These are phyloP conservation scores for Sebastes hubbsi DNA, from an alignment of 2,797 vertebrate genomes.

Conservation along the genomic window DNA sequence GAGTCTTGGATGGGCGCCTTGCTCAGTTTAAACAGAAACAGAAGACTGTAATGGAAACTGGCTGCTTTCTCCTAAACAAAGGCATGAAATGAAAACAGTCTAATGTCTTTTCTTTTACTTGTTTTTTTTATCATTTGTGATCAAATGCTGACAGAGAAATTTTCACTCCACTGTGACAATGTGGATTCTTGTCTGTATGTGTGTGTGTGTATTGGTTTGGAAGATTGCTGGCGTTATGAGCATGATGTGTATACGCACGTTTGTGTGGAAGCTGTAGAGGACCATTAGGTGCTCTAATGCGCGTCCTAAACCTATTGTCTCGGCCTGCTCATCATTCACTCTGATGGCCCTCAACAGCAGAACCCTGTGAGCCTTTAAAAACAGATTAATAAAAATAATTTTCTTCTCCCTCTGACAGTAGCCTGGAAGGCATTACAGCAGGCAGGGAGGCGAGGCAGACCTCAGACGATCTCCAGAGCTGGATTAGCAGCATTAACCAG, in stretches of 20 bases:
- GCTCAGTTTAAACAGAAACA: conserved; percentile 64
- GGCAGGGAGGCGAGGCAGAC: neutral
- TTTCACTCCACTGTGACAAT: neutral
- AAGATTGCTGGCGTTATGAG: neutral
- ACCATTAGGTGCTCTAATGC: conserved; percentile 59
- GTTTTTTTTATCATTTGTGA: conserved; percentile 6
- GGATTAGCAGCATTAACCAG: conserved; percentile 72
- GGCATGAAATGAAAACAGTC: conserved; percentile 46
- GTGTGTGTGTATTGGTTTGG: neutral
- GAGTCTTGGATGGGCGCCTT: conserved; percentile 44
- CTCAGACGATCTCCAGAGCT: conserved; percentile 63
- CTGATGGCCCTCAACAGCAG: conserved; percentile 59
- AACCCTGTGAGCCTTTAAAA: conserved; percentile 73
- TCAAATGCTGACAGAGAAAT: conserved; percentile 23
- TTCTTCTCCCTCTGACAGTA: conserved; percentile 54
- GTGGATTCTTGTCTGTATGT: neutral
- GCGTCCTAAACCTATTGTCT: conserved; percentile 64
- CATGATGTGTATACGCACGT: neutral
- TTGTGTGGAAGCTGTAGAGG: conserved; percentile 32
- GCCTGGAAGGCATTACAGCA: conserved; percentile 70
- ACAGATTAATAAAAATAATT: conserved; percentile 77
- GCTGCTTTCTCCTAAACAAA: conserved; percentile 55
- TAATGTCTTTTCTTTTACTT: conserved; percentile 3
- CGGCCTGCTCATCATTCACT: conserved; percentile 53
- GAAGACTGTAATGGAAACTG: conserved; percentile 55